These are phyloP conservation scores for Tragelaphus oryx DNA, from an alignment of 2,797 vertebrate genomes.

Conservation along the genomic window DNA sequence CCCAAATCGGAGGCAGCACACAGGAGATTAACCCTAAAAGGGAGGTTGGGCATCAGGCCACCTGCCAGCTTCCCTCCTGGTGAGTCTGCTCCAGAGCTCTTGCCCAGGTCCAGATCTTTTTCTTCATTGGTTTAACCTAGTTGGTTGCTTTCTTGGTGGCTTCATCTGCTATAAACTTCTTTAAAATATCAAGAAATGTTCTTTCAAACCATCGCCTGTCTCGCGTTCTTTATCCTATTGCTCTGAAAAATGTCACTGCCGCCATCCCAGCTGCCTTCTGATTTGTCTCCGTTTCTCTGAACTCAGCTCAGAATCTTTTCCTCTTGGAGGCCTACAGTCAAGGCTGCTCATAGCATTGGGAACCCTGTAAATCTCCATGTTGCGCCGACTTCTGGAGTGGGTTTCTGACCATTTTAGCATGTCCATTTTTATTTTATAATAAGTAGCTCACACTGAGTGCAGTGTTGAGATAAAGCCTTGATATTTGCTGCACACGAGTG, in stretches of 20 bases:
- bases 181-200: neutral
- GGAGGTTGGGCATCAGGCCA: neutral
- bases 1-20: neutral
- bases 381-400: neutral
- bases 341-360: neutral
- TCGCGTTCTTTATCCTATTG: neutral
- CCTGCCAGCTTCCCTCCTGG: neutral
- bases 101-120: neutral
- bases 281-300: neutral
- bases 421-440: conserved; percentile 16
- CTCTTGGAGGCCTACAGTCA: neutral
- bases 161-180: neutral
- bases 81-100: neutral
- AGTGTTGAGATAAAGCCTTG: conserved; percentile 44
- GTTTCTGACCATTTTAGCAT: neutral
- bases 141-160: neutral
- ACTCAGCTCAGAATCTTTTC: neutral
- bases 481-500: neutral
- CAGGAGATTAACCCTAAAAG: conserved; percentile 6
- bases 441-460: neutral
- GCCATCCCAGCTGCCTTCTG: neutral
- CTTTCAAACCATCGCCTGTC: neutral
- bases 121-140: neutral
- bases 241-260: neutral
- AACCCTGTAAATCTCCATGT: neutral